Percentiles rank a stretch among this genome's conserved stretches.
Evolutionary conservation across 2,113 vertebrate species (phyloP).

Genomic region (Leucopternis melanops): DNA sequence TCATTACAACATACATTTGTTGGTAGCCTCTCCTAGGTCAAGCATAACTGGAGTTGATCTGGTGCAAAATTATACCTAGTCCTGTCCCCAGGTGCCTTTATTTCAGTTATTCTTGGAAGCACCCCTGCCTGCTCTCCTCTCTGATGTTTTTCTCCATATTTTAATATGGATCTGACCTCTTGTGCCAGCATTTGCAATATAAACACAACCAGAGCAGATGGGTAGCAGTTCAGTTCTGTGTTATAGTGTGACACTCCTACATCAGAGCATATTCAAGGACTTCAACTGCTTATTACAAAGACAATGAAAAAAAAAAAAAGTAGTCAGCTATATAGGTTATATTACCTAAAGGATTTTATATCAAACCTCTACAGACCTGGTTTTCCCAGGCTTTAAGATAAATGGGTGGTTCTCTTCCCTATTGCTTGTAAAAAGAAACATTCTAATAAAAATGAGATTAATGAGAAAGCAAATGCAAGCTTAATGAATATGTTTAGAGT

Average conservation of each 20-base stretch:
- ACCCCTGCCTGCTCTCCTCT: neutral
- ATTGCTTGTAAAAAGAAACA: neutral
- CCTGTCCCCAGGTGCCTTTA: neutral
- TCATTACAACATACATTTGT: neutral
- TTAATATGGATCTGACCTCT: neutral
- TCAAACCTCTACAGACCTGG: neutral
- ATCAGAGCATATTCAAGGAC: neutral
- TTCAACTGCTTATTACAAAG: neutral
- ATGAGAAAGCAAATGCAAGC: neutral
- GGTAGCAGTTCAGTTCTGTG: neutral
- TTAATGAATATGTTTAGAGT: neutral
- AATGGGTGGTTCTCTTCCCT: neutral
- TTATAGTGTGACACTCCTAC: neutral
- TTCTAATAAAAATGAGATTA: neutral
- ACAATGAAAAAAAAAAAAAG: neutral
- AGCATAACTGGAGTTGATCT: neutral
- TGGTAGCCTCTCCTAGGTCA: neutral
- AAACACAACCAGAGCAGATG: neutral
- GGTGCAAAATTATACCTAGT: neutral
- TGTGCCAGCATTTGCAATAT: neutral
- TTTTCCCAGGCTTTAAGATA: neutral
- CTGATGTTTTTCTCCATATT: neutral
- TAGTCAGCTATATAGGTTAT: neutral
- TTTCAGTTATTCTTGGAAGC: neutral
- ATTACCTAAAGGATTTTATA: neutral